Evolutionary conservation across 2,888 invertebrate species (phyloP), one percentile per base, ranked within the genome.

Genomic region (Zaprionus obscuricornis): DNA sequence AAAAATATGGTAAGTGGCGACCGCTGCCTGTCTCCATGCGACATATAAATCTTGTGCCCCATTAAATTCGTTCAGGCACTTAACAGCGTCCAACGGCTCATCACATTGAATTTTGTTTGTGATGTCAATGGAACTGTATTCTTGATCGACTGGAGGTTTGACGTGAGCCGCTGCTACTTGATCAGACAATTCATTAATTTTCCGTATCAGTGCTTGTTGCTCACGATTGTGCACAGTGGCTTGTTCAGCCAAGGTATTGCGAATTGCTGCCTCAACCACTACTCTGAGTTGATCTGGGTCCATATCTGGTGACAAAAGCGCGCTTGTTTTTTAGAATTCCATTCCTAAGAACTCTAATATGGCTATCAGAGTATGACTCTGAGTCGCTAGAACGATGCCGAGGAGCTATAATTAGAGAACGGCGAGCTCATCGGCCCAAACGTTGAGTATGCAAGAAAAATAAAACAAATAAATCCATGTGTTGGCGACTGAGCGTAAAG

Each of bases 151-250:
- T 27, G 42, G 29, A 17, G 29, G 5, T 6, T 18, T 10, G 8
- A 27, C 20, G 8, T 36, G 13, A 2, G 27, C 49, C 24, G 39
- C 20, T 13, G 39, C 39, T 37, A 39, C 29, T 10, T 5, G 29
- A 20, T 20, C 13, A 13, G 37, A 26, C 29, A 37, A 27, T 6
- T 49, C 49, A 27, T 49, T 37, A 29, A 49, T 49, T 22, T n/a
- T 11, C n/a, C 29, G 29, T n/a, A 3, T 37, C 26, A 49, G 29
- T n/a, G 33, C 40, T 20, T 29, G 39, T 10, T 49, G 18, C 8
- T 13, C 18, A 0, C 17, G 36, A 4, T 36, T 7, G 34, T 18
- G 34, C 20, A 27, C 37, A 3, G 20, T 31, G 27, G 49, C 10
- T 20, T 49, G 39, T 5, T 49, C 20, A 8, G 42, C 17, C 10